These are phyloP conservation scores for Blera fallax DNA, from an alignment of 2,888 invertebrate species.

Conservation along the genomic window DNA sequence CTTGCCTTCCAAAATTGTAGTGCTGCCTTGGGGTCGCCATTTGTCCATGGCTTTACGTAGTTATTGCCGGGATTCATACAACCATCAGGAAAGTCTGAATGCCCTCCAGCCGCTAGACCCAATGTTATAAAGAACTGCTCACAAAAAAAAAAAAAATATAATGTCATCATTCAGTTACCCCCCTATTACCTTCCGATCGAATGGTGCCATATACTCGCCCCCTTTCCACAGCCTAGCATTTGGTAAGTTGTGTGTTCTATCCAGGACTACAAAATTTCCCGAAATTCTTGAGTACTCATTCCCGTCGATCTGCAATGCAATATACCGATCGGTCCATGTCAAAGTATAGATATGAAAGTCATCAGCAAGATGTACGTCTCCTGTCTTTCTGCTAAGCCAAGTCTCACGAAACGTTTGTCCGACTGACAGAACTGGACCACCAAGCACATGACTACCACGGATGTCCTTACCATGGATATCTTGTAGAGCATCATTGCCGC, in stretches of 20 bases:
- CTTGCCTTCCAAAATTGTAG: conserved; percentile 87
- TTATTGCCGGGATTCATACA: conserved; percentile 43
- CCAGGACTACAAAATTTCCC: conserved; percentile 74
- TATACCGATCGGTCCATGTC: conserved; percentile 83
- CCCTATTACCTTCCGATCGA: conserved; percentile 86
- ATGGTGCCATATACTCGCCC: conserved; percentile 86
- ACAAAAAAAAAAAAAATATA: too few species aligned
- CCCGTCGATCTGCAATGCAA: conserved; percentile 83
- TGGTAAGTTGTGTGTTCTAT: conserved; percentile 73
- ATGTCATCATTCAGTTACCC: too few species aligned
- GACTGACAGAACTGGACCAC: conserved; percentile 76
- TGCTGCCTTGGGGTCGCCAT: conserved; percentile 86
- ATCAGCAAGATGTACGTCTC: conserved; percentile 82
- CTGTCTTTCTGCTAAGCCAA: conserved; percentile 75
- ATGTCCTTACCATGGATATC: conserved; percentile 75
- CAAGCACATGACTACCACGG: conserved; percentile 76
- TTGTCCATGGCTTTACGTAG: conserved; percentile 88
- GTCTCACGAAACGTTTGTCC: conserved; percentile 79
- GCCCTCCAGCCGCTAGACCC: conserved; percentile 90
- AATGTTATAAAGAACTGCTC: conserved; percentile 90
- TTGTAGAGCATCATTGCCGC: conserved; percentile 83
- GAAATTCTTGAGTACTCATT: conserved; percentile 82
- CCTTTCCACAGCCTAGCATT: conserved; percentile 84
- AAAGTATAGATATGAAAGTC: conserved; percentile 87
- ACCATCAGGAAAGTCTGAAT: conserved; percentile 86